Evolutionary conservation across 1,140 invertebrate genomes (phyloP), one percentile per base, ranked within the genome.

Genomic region (Lepidurus apus): DNA sequence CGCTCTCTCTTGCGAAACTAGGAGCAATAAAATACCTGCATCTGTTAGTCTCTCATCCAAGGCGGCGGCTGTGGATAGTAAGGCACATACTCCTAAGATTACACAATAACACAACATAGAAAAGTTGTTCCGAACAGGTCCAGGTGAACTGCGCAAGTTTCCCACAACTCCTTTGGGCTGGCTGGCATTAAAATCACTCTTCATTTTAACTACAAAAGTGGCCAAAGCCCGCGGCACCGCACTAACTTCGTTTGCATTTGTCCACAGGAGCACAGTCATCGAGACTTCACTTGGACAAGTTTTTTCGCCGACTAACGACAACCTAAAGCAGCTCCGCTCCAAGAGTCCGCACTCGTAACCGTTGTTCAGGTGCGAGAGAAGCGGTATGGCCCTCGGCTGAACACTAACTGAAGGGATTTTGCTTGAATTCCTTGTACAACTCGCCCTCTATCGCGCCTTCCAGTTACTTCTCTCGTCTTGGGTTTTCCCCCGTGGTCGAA

Each of bases 11-110:
- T 65, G 53, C 13, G 53, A 65, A 65, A 65, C 34, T 34, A 34
- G 53, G 13, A 11, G 53, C 9, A 9, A 65, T 7, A 65, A n/a
- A 11, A n/a, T 65, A 65, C 53, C 53, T 65, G 53, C 53, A 17
- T 65, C 53, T 17, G 53, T 11, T 17, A n/a, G 53, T 65, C 53
- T 65, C 6, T 65, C 53, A 65, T 65, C 53, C 21, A 65, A 65
- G 6, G n/a, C 53, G 21, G 53, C 17, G 10, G 7, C 53, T 65
- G 53, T 65, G 53, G 53, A 11, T n/a, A 65, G 53, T 65, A 65
- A 65, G 53, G 53, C 53, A 65, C 53, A 65, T 65, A 65, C 53
- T 65, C 53, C n/a, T 21, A 65, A 65, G 53, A 65, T 65, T 65
- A 17, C 21, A 65, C 21, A 65, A 21, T 21, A 65, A 65, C 13